phyloP scores from a whole-genome alignment of 2,797 vertebrate genomes.

The Emys orbicularis region DNA sequence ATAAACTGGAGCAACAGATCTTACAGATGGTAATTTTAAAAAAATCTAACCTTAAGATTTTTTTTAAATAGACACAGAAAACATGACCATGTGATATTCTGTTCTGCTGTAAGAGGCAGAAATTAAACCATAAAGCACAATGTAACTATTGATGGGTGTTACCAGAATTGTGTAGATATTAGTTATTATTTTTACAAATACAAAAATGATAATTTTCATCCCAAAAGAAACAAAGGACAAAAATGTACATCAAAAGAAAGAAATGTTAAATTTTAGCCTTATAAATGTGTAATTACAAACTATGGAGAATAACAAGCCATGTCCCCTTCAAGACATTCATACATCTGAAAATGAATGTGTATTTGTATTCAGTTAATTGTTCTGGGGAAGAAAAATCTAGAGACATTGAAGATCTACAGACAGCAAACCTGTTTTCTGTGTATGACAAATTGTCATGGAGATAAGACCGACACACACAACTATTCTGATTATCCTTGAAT shows the following conservation, averaged over 20 bases:
- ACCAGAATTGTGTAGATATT: neutral
- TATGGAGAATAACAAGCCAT: slow-evolving; percentile 7
- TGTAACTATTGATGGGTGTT: neutral
- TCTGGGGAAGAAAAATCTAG: neutral
- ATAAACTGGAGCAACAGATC: neutral
- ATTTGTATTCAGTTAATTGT: neutral
- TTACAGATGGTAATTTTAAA: neutral
- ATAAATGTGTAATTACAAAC: neutral
- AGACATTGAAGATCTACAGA: neutral
- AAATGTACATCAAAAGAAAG: neutral
- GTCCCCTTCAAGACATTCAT: neutral
- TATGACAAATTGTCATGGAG: slow-evolving; percentile 21
- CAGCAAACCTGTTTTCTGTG: neutral
- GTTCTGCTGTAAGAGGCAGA: neutral
- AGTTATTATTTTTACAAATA: neutral
- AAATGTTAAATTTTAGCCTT: slow-evolving; percentile 4
- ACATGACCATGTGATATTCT: neutral
- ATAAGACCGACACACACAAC: neutral
- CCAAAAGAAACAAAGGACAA: neutral
- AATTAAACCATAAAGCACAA: neutral
- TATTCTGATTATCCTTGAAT: neutral
- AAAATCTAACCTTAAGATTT: neutral
- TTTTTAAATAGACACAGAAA: neutral
- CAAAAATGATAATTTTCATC: neutral
- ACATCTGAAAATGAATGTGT: neutral